A percentile compares a stretch with the other conserved stretches of the same genome.
Evolutionary conservation across 2,797 vertebrate genomes (phyloP).

Genomic region (Naso thynnoides): DNA sequence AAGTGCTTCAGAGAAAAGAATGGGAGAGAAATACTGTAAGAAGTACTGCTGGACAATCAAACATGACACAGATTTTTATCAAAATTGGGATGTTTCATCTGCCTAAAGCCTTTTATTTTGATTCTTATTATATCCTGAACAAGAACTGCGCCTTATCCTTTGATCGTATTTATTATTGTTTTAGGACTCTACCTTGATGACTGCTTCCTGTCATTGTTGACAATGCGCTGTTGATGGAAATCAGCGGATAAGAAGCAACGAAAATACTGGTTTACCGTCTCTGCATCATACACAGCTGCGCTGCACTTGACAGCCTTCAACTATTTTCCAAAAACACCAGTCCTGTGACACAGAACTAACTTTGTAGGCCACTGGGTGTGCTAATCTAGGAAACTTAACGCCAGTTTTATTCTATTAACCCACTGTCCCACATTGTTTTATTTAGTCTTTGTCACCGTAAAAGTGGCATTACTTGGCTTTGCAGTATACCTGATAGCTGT

Average conservation of each 20-base stretch:
- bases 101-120: slow-evolving; percentile 44
- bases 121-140: slow-evolving; percentile 44
- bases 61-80: slow-evolving; percentile 26
- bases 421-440: slow-evolving; percentile 43
- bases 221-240: slow-evolving; percentile 41
- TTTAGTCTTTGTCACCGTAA: slow-evolving; percentile 6
- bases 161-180: slow-evolving; percentile 56
- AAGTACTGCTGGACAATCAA: slow-evolving; percentile 32
- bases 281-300: slow-evolving; percentile 48
- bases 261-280: slow-evolving; percentile 15
- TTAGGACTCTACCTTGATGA: slow-evolving; percentile 50
- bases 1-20: slow-evolving; percentile 30
- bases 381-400: slow-evolving; percentile 55
- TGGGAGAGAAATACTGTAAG: background rate
- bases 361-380: slow-evolving; percentile 45
- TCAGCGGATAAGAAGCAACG: slow-evolving; percentile 19
- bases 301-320: slow-evolving; percentile 9
- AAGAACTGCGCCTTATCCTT: slow-evolving; percentile 40
- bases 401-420: slow-evolving; percentile 44
- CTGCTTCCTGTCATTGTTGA: slow-evolving; percentile 38
- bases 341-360: slow-evolving; percentile 34
- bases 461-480: slow-evolving; percentile 5
- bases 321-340: slow-evolving; percentile 30
- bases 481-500: no score
- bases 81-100: slow-evolving; percentile 48